These are phyloP conservation scores for Mormyrus iriodes DNA, from an alignment of 2,113 vertebrate species.

Conservation along the genomic window DNA sequence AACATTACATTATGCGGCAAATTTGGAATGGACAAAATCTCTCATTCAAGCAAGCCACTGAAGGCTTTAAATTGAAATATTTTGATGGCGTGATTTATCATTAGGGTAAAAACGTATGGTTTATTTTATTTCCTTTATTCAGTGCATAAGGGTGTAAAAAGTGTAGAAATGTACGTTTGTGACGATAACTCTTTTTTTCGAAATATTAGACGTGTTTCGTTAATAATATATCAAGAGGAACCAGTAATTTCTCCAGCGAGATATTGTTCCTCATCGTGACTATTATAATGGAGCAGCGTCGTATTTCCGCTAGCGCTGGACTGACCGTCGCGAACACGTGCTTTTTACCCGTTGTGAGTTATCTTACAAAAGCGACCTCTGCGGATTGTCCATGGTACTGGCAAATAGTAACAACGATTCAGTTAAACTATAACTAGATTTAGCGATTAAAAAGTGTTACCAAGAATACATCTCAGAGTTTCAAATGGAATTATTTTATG, in stretches of 20 bases:
- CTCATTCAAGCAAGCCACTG: neutral
- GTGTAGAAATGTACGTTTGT: neutral
- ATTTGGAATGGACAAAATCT: neutral
- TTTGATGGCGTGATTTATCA: neutral
- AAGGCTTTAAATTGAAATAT: neutral
- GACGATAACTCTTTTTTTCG: neutral
- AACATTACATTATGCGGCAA: neutral
- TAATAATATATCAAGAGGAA: neutral
- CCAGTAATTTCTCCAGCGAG: neutral
- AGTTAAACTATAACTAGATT: conserved; percentile 14
- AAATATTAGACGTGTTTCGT: neutral
- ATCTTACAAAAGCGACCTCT: neutral
- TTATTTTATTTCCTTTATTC: neutral
- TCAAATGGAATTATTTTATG: neutral
- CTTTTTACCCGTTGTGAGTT: neutral
- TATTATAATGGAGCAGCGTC: neutral
- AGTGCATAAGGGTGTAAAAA: neutral
- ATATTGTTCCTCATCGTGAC: neutral
- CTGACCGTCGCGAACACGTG: neutral
- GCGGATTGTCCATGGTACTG: neutral
- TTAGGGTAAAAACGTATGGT: neutral
- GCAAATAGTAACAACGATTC: neutral
- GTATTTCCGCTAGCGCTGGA: neutral
- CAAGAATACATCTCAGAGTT: neutral
- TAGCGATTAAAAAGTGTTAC: neutral